These are phyloP conservation scores for Pocillopora meandrina DNA, from an alignment of 92 coral and sea anemone species.

Conservation along the genomic window DNA sequence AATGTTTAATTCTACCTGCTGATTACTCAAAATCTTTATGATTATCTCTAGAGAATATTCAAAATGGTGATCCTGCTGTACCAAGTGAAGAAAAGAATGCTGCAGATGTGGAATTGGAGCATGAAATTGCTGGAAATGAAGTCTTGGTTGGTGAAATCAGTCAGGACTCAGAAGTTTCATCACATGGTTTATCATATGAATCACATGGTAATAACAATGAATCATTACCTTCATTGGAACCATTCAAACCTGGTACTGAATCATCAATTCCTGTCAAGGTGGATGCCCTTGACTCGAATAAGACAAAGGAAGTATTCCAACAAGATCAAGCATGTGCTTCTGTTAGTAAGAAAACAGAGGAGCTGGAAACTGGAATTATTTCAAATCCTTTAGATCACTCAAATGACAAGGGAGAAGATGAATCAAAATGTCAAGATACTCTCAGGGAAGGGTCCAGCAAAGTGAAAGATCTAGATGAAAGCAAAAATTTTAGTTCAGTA, in stretches of 20 bases:
- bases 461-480: background rate
- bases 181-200: background rate
- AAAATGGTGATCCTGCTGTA: background rate
- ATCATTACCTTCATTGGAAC: background rate
- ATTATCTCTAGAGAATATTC: background rate
- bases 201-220: background rate
- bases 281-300: background rate
- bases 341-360: background rate
- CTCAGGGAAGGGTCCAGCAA: background rate
- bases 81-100: background rate
- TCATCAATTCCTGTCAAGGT: no score
- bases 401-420: background rate
- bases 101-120: background rate
- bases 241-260: background rate
- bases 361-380: background rate
- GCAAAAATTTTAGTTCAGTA: background rate
- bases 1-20: background rate
- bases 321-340: slow-evolving; percentile 7
- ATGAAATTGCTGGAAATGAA: background rate
- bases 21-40: background rate
- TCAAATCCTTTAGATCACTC: background rate
- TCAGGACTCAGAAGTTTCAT: background rate
- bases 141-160: background rate
- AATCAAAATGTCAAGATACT: background rate
- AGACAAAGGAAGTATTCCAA: background rate